phyloP scores from a whole-genome alignment of 2,797 vertebrate species.

The Trichosurus vulpecula region DNA sequence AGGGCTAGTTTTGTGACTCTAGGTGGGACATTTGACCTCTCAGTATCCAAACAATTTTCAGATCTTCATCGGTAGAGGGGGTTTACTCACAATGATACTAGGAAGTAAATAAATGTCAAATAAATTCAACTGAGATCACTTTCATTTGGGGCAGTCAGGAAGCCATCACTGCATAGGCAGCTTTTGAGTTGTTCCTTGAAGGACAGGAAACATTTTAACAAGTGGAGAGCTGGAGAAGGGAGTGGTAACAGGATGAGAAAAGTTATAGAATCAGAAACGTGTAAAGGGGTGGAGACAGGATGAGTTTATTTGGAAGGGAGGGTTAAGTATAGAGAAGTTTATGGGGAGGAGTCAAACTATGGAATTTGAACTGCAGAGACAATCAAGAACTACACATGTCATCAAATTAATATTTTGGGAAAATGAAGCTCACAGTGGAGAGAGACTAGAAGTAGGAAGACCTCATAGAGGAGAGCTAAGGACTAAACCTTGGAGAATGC shows the following conservation, averaged over 20 bases:
- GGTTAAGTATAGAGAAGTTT: neutral
- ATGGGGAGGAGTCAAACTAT: neutral
- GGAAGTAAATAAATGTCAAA: neutral
- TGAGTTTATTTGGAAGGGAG: neutral
- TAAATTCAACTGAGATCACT: neutral
- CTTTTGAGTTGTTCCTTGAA: neutral
- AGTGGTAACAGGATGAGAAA: too few species aligned
- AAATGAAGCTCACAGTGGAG: neutral
- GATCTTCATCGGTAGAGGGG: neutral
- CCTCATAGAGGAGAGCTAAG: neutral
- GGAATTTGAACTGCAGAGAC: neutral
- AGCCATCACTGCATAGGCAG: neutral
- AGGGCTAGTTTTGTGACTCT: neutral
- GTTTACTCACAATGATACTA: neutral
- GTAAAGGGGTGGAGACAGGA: neutral
- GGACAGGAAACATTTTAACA: neutral
- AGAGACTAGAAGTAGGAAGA: neutral
- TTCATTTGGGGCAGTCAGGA: neutral
- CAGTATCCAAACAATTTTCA: neutral
- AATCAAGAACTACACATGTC: neutral
- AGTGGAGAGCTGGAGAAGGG: neutral
- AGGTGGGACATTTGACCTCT: neutral
- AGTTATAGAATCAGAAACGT: too few species aligned
- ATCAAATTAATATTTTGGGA: neutral
- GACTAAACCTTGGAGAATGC: neutral